phyloP scores from a whole-genome alignment of 2,888 invertebrate genomes.

The Portevinia maculata region DNA sequence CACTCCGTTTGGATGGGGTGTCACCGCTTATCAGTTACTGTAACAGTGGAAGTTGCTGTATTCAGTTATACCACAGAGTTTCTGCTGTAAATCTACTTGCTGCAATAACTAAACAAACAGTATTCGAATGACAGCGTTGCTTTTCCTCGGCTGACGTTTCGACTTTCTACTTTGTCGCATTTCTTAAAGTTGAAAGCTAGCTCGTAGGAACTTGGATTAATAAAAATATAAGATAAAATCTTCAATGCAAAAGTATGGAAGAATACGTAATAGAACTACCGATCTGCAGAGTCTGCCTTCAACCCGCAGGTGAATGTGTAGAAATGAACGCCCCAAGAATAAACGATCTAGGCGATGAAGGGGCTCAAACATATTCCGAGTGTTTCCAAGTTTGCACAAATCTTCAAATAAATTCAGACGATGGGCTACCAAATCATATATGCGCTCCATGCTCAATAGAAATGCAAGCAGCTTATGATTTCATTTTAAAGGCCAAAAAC shows the following conservation, averaged over 20 bases:
- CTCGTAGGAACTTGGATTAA: neutral
- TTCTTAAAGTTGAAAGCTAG: neutral
- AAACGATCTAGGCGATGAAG: constrained; percentile 19
- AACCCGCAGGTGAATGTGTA: constrained; percentile 48
- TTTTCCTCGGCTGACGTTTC: constrained; percentile 25
- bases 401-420: constrained; percentile 38
- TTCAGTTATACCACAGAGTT: neutral
- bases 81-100: too few relatives aligned
- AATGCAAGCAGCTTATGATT: constrained; percentile 62
- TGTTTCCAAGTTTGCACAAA: constrained; percentile 70
- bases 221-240: neutral
- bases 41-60: too few relatives aligned
- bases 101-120: constrained; percentile 15
- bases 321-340: constrained; percentile 57
- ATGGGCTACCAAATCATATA: constrained; percentile 47
- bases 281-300: constrained; percentile 70
- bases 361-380: constrained; percentile 59
- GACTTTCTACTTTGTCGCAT: constrained; percentile 5
- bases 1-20: too few relatives aligned
- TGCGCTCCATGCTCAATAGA: constrained; percentile 67
- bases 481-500: constrained; percentile 65
- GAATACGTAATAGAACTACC: constrained; percentile 57
- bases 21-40: too few relatives aligned
- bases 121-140: constrained; percentile 5
- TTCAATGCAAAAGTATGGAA: constrained; percentile 48